Evolutionary conservation across 2,113 vertebrate species (phyloP).

Genomic region (Pandion haliaetus): DNA sequence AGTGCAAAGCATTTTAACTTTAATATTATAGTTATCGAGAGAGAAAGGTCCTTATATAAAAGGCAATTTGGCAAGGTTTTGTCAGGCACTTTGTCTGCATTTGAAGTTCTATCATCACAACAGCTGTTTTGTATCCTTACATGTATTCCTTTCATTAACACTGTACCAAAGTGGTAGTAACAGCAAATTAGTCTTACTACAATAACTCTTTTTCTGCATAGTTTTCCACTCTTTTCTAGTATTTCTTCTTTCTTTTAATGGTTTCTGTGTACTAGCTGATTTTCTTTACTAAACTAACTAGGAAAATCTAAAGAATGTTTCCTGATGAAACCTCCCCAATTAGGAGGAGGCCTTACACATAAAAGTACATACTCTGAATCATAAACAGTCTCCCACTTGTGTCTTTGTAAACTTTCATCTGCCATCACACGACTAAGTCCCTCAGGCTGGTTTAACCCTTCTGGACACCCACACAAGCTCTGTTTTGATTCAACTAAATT

Average conservation of each 20-base stretch:
- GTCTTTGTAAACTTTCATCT: background rate
- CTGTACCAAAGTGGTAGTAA: background rate
- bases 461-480: background rate
- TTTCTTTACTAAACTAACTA: background rate
- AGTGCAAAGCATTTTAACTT: background rate
- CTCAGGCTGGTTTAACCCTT: background rate
- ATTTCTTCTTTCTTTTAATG: background rate
- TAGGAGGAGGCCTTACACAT: background rate
- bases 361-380: background rate
- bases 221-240: background rate
- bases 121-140: background rate
- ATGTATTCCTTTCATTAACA: background rate
- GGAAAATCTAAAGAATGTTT: background rate
- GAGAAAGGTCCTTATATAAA: background rate
- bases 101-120: background rate
- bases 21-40: background rate
- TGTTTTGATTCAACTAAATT: background rate
- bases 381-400: background rate
- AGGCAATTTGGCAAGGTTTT: no score
- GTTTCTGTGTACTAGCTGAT: background rate
- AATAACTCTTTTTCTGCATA: background rate
- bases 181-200: background rate
- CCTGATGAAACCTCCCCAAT: background rate
- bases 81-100: background rate
- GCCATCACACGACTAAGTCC: background rate